Evolutionary conservation across 2,888 invertebrate species (phyloP), one percentile per base, ranked within the genome.

Genomic region (Cephus spinipes): DNA sequence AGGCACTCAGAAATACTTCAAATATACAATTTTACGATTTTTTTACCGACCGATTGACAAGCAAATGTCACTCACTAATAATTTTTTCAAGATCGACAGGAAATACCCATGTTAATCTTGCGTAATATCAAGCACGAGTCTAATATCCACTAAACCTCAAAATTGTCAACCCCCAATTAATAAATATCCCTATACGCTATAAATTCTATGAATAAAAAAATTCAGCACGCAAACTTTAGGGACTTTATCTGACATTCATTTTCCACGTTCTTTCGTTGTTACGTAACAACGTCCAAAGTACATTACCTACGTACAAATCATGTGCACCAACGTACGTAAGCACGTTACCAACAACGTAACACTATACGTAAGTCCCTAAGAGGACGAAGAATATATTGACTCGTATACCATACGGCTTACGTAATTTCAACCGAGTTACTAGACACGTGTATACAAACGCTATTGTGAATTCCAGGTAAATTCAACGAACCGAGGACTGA

Each of bases 1-100:
- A 2, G 12, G 9, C 71, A 33, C 31, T 11, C 0, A 12, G 71
- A 15, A 9, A 30, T 71, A 12, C 11, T 30, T 31, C 31, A 1
- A 30, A 12, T 11, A 12, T 32, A 32, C 30, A 2, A 69, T 2
- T 0, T 12, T 32, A 32, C 1, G 9, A 15, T 30, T 69, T 12
- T 23, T 23, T 73, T 79, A 81, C 79, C 80, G 79, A 81, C 78
- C 81, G 75, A 80, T 76, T 79, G 76, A 78, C 79, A 77, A 78
- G 79, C 79, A 76, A 81, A 85, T 79, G 83, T 81, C 83, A 77
- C 82, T 81, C 78, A 76, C 83, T 88, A 86, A 83, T 85, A 86
- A 83, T 74, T 83, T 79, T 81, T 78, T 79, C 69, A 79, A 80
- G 84, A 87, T 87, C 85, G 84, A 86, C 85, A 83, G 83, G 80